Evolutionary conservation across 2,113 vertebrate genomes (phyloP).

Genomic region (Nerophis ophidion): DNA sequence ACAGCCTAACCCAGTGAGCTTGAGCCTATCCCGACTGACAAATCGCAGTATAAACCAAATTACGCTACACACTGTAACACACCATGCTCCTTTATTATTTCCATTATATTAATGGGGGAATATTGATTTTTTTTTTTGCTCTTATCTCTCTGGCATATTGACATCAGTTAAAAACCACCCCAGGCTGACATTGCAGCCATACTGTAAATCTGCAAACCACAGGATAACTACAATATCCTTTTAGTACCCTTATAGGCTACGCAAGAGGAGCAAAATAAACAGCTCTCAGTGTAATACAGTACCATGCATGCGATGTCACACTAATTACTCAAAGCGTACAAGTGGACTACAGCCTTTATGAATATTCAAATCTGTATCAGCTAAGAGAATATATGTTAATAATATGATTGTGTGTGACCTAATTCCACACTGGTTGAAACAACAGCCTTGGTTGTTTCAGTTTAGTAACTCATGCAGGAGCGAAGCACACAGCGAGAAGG

Average conservation of each 20-base stretch:
- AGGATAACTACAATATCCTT: neutral
- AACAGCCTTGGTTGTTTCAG: too few relatives aligned
- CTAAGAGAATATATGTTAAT: conserved; percentile 5
- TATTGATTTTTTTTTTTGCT: conserved; percentile 28
- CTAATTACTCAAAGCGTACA: conserved; percentile 17
- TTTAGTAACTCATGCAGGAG: neutral
- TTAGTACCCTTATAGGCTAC: neutral
- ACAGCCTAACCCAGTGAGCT: too few relatives aligned
- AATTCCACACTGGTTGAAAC: neutral
- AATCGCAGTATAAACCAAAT: too few relatives aligned
- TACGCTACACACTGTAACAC: neutral
- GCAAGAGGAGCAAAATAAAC: neutral
- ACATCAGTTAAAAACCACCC: conserved; percentile 7
- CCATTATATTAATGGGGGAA: conserved; percentile 21
- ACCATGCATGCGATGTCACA: conserved; percentile 5
- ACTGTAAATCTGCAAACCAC: neutral
- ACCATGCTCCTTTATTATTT: conserved; percentile 26
- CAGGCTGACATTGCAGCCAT: conserved; percentile 13
- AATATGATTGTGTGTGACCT: neutral
- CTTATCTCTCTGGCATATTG: neutral
- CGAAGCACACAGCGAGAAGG: neutral
- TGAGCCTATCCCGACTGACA: too few relatives aligned
- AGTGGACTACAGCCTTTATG: conserved; percentile 57
- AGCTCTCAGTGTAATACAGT: neutral
- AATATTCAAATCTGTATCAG: conserved; percentile 46